Base-by-base conservation (phyloP, 2,888 invertebrate genomes). In the Chrysomela aeneicollis region DNA sequence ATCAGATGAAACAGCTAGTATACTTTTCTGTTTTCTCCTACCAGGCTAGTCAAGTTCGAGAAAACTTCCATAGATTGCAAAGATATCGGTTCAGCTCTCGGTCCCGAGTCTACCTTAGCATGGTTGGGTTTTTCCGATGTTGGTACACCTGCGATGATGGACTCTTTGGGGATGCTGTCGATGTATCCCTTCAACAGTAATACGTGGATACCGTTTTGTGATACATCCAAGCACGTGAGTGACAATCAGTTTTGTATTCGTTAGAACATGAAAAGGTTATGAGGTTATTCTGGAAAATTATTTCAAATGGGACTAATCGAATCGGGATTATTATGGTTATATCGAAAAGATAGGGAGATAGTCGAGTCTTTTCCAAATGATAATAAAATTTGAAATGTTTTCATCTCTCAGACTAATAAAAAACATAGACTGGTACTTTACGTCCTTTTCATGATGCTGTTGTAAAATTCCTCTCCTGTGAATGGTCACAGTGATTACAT, bases 41-140 rank as follows among this genome's bases (percentile, higher is more conserved):
- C 12, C 21, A 51, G 26, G 37, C 12, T 50, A 9, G 21, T 42
- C 15, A 52, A 30, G 15, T 58, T 65, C 15, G 37, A 42, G 67
- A 68, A 68, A 30, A 53, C 60, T 30, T 61, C 74, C 0, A 73
- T 88, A 46, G 83, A 84, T 17, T 84, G 84, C 71, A 84, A 84
- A 72, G 83, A 86, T 59, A 82, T 92, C 42, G 79, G 83, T 50
- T 74, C 93, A 37, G 90, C 94, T 0, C 78, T 95, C 15, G 87
- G 89, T 0, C 89, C 91, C 0, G 86, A 87, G 53, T 84, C 89
- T 0, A 87, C 87, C 69, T 81, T 95, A 30, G 81, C 85, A 35
- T 95, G 95, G 95, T 72, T 92, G 72, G 97, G 92, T 15, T 90
- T 92, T 71, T 89, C 92, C 0, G 95, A 94, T 78, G 87, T 88